These are phyloP conservation scores for Syngnathus floridae DNA, from an alignment of 2,113 vertebrate genomes.

Conservation along the genomic window DNA sequence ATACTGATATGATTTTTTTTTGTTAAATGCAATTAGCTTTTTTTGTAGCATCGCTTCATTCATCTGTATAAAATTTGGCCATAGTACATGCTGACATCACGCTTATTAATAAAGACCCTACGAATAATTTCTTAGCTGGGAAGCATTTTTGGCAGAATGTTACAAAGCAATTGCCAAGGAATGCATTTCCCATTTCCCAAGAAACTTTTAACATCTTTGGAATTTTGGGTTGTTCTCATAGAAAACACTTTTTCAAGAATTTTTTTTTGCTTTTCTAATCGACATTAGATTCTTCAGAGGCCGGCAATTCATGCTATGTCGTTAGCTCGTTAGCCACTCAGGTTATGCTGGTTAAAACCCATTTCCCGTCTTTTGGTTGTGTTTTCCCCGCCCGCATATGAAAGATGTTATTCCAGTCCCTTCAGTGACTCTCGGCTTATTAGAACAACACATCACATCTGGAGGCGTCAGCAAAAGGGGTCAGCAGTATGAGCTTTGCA, in stretches of 20 bases:
- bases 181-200: not conserved
- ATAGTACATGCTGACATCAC: not conserved
- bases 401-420: not conserved
- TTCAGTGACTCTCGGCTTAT: not conserved
- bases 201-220: not conserved
- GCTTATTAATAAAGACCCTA: not conserved
- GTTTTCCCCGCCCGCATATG: not conserved
- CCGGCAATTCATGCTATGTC: not conserved
- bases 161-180: not conserved
- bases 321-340: not conserved
- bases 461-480: not conserved
- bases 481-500: not conserved
- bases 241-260: too few relatives aligned
- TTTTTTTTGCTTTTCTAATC: too few relatives aligned
- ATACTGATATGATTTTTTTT: too few relatives aligned
- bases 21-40: not conserved
- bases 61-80: not conserved
- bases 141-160: not conserved
- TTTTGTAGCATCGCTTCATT: not conserved
- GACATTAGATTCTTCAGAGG: too few relatives aligned
- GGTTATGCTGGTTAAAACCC: not conserved
- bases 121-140: not conserved
- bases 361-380: not conserved
- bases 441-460: conserved; percentile 1
- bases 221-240: too few relatives aligned